Conservation (phyloP, 1,140 invertebrate species). For the Zaprionus ghesquierei region DNA sequence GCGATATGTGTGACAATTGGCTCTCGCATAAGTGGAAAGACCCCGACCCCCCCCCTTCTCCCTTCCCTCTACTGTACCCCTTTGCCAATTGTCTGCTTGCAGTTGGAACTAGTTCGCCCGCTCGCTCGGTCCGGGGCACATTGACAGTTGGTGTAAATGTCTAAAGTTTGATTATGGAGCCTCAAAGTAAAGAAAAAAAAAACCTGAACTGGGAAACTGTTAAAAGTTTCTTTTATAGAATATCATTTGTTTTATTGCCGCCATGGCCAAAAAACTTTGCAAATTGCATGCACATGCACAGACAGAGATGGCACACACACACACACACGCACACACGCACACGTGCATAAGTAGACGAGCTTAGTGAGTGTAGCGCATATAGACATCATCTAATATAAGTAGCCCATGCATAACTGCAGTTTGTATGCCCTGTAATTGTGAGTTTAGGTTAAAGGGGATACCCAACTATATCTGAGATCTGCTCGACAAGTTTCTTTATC, state of each 20-base stretch:
- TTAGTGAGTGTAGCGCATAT: conserved; percentile 4
- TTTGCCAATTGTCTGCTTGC: not conserved
- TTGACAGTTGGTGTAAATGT: conserved; percentile 68
- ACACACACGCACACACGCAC: conserved; percentile 1
- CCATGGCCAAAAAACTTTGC: conserved; percentile 56
- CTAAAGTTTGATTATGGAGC: conserved; percentile 69
- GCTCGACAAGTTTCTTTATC: no score
- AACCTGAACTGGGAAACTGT: conserved; percentile 33
- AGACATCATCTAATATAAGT: conserved; percentile 27
- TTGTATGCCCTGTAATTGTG: not conserved
- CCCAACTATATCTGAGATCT: not conserved
- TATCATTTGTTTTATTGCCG: conserved; percentile 75
- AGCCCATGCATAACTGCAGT: not conserved
- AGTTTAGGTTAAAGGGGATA: not conserved
- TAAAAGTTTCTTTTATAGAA: conserved; percentile 70
- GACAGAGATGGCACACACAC: conserved; percentile 11
- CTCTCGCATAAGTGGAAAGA: not conserved
- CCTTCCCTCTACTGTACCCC: not conserved
- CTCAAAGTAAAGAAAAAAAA: conserved; percentile 18
- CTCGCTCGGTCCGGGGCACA: not conserved
- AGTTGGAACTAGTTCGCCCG: not conserved
- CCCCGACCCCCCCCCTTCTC: not conserved
- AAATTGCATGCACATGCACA: conserved; percentile 58
- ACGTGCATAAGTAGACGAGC: not conserved
- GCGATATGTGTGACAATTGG: not conserved